These are phyloP conservation scores for Thripadectes ignobilis DNA, from an alignment of 2,797 vertebrate genomes.

Conservation along the genomic window DNA sequence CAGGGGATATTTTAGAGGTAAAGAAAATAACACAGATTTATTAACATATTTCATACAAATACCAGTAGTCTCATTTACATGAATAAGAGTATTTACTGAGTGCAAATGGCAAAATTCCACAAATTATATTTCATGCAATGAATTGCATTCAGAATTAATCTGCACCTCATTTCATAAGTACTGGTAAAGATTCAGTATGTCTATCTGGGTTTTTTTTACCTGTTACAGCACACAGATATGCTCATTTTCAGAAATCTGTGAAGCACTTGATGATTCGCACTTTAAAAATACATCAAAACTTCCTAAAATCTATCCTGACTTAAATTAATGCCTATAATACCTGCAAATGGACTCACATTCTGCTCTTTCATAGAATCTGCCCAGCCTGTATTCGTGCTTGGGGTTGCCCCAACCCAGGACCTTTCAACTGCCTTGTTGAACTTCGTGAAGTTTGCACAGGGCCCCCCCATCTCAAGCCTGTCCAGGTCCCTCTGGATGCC, in stretches of 20 bases:
- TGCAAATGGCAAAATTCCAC: not conserved
- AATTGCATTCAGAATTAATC: not conserved
- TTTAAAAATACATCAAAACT: not conserved
- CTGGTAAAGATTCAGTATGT: not conserved
- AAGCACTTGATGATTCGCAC: not conserved
- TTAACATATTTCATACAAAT: not conserved
- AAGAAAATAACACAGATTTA: not conserved
- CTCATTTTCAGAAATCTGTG: not conserved
- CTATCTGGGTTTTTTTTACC: not conserved
- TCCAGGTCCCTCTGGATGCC: not conserved
- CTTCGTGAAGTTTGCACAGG: not conserved
- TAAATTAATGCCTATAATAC: not conserved
- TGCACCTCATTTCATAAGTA: not conserved
- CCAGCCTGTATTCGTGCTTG: not conserved
- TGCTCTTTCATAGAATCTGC: not conserved
- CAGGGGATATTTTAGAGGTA: not conserved
- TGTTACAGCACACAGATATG: not conserved
- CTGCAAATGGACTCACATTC: not conserved
- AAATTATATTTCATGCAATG: not conserved
- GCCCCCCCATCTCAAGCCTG: too few relatives aligned
- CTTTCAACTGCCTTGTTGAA: not conserved
- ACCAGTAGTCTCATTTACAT: not conserved
- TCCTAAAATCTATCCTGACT: not conserved
- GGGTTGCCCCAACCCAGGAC: not conserved
- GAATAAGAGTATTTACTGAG: not conserved